Evolutionary conservation across 2,888 invertebrate genomes (phyloP).

Genomic region (Hoplodrina ambigua): DNA sequence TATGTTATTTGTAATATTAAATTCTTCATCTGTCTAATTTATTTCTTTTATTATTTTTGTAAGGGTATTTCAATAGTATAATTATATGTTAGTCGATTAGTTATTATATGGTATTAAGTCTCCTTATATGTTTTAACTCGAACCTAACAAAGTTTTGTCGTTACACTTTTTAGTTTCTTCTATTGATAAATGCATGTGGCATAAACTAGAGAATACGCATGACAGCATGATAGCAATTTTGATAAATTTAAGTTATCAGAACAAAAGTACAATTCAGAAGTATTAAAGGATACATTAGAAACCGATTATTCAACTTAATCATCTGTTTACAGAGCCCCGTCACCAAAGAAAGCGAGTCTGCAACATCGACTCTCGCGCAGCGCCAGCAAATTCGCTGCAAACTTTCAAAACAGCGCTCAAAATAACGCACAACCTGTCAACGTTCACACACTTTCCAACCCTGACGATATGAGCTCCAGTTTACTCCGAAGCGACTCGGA

Average conservation of each 20-base stretch:
- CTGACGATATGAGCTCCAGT: conserved; percentile 94
- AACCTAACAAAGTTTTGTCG: neutral
- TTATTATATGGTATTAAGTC: no score
- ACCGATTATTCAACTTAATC: neutral
- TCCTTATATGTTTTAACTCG: no score
- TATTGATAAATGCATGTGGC: conserved; percentile 10
- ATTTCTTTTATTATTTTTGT: no score
- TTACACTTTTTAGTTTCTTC: no score
- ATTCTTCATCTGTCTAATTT: no score
- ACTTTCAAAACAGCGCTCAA: conserved; percentile 82
- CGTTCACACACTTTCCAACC: conserved; percentile 90
- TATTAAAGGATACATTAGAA: neutral
- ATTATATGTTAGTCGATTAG: no score
- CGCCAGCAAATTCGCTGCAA: conserved; percentile 86
- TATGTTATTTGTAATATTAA: no score
- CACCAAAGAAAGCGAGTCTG: conserved; percentile 85
- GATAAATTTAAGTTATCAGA: neutral
- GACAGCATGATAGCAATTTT: conserved; percentile 18
- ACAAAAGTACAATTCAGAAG: neutral
- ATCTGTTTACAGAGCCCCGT: conserved; percentile 77
- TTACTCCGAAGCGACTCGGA: conserved; percentile 90
- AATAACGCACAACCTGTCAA: conserved; percentile 81
- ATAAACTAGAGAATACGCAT: conserved; percentile 10
- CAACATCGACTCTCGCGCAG: conserved; percentile 86
- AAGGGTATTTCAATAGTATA: no score